Conservation (phyloP, 2,113 vertebrate genomes). For the Engraulis encrasicolus region DNA sequence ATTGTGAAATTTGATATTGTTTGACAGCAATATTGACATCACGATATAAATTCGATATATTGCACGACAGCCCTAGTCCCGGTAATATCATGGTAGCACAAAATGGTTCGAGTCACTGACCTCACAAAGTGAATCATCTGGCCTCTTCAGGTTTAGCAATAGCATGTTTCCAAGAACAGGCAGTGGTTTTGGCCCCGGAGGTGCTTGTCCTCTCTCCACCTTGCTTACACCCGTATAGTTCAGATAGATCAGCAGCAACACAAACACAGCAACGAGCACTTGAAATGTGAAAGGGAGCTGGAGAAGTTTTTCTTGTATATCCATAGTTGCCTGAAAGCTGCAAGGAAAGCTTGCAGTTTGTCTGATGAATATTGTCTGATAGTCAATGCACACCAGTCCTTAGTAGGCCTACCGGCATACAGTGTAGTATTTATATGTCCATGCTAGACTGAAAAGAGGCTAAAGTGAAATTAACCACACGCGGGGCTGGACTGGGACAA, state of each 20-base stretch:
- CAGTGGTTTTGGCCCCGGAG: slow-evolving; percentile 53
- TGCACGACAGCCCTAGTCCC: too few relatives aligned
- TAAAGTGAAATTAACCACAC: too few relatives aligned
- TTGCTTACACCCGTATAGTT: neutral
- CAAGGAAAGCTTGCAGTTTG: neutral
- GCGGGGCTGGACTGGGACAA: too few relatives aligned
- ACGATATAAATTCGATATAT: too few relatives aligned
- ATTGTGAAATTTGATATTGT: too few relatives aligned
- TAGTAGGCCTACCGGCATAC: too few relatives aligned
- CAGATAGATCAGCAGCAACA: slow-evolving; percentile 40
- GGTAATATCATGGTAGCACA: too few relatives aligned
- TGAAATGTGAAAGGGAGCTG: slow-evolving; percentile 23
- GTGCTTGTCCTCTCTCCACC: slow-evolving; percentile 30
- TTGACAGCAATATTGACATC: too few relatives aligned
- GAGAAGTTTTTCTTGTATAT: slow-evolving; percentile 36
- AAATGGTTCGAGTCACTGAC: too few relatives aligned
- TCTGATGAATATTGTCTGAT: neutral
- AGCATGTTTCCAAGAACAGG: slow-evolving; percentile 65
- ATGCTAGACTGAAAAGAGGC: too few relatives aligned
- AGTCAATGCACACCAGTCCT: too few relatives aligned
- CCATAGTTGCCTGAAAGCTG: slow-evolving; percentile 19
- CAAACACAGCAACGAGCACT: slow-evolving; percentile 34
- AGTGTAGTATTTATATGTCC: too few relatives aligned
- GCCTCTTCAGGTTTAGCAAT: slow-evolving; percentile 55
- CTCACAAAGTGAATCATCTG: slow-evolving; percentile 40